Evolutionary conservation across 2,888 invertebrate species (phyloP).

Genomic region (Lamellibrachia columna): DNA sequence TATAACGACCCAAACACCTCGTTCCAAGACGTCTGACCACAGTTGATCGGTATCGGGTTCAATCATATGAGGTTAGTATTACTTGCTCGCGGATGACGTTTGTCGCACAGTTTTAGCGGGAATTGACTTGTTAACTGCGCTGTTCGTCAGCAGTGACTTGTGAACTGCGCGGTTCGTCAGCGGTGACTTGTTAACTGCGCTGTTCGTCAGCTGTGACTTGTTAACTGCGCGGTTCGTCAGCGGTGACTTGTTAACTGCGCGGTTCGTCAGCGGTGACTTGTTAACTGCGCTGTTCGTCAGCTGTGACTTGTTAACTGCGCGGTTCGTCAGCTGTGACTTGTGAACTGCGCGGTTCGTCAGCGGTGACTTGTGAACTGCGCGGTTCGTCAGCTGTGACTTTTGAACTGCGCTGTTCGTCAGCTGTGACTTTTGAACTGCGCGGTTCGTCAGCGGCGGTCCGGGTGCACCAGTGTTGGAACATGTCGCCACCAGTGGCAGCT

Average conservation of each 20-base stretch:
- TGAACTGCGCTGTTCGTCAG: neutral
- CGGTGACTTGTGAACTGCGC: neutral
- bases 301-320: neutral
- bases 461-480: neutral
- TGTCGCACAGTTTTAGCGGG: neutral
- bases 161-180: neutral
- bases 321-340: neutral
- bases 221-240: neutral
- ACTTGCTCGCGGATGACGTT: neutral
- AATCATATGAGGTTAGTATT: neutral
- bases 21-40: neutral
- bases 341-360: neutral
- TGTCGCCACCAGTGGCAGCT: neutral
- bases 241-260: neutral
- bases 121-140: neutral
- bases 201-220: neutral
- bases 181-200: neutral
- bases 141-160: neutral
- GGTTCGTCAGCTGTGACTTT: neutral
- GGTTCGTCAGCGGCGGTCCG: neutral
- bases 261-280: neutral
- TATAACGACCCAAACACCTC: neutral
- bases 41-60: neutral
- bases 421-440: neutral
- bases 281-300: neutral